Base-by-base conservation (phyloP, 2,888 invertebrate genomes). In the Orgyia antiqua region DNA sequence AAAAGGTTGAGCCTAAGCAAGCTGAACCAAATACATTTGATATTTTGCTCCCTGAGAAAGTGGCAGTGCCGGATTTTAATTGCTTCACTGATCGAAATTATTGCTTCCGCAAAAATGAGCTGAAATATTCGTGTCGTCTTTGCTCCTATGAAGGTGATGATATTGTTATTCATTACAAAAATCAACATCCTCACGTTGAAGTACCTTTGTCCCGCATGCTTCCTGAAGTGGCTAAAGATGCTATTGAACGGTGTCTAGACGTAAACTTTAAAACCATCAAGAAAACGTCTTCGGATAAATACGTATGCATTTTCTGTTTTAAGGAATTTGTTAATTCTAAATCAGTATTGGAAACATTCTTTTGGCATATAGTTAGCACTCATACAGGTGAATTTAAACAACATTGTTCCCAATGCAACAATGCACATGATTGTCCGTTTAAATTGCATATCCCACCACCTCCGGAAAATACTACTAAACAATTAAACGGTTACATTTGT, bases 321-420 rank as follows among this genome's bases (percentile, higher is more conserved):
- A 67, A 75, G 57, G 80, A 74, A 43, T 82, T 83, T 39, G 33
- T 39, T 12, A 64, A 57, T 36, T 61, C 46, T 27, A 68, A 59
- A 30, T 50, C 54, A 1, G 51, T 63, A 17, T 57, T 84, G 24
- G 80, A 84, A 55, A 60, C 67, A 3, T 92, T 93, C 59, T 92
- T 91, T 55, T 92, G 93, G 61, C 95, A 95, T 56, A 83, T 93
- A 21, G 89, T 83, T 1, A 80, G 90, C 11, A 87, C 76, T 26
- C 95, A 95, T 39, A 95, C 94, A 0, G 95, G 95, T 0, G 95
- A 95, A 70, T 93, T 90, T 49, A 86, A 91, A 31, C 90, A 89
- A 38, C 66, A 78, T 11, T 95, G 94, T 64, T 87, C 87, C 1
- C 71, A 77, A 26, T 95, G 94, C 46, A 49, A 68, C 2, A 62